phyloP scores from a whole-genome alignment of 1,140 invertebrate species.

The Heterodera schachtii region DNA sequence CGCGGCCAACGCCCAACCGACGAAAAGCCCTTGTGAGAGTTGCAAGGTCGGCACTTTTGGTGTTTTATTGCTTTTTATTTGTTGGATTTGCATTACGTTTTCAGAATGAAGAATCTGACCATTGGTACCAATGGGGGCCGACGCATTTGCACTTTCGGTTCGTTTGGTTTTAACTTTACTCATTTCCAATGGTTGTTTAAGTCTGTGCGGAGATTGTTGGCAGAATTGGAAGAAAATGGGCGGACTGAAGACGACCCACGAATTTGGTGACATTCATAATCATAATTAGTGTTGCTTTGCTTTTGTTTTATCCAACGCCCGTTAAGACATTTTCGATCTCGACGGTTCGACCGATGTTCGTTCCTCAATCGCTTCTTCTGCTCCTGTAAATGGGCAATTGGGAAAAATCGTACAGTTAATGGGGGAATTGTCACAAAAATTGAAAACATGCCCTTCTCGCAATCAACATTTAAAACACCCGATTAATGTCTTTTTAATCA shows the following conservation, averaged over 20 bases:
- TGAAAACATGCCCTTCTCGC: too few species aligned
- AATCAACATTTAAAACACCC: slow-evolving; percentile 4
- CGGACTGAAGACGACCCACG: slow-evolving; percentile 77
- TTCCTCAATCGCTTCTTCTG: neutral
- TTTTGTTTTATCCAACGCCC: slow-evolving; percentile 18
- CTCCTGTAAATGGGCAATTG: too few species aligned
- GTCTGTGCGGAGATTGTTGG: slow-evolving; percentile 91
- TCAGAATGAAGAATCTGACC: slow-evolving; percentile 73
- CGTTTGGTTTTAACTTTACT: neutral
- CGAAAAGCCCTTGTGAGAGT: slow-evolving; percentile 44
- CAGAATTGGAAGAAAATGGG: slow-evolving; percentile 98
- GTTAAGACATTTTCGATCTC: slow-evolving; percentile 38
- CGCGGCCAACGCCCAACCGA: slow-evolving; percentile 32
- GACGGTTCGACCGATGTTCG: slow-evolving; percentile 21
- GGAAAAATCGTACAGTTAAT: neutral
- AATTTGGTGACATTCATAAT: slow-evolving; percentile 41
- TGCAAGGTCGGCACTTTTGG: slow-evolving; percentile 31
- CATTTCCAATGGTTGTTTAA: slow-evolving; percentile 68
- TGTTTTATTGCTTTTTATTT: too few species aligned
- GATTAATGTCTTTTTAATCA: too few species aligned
- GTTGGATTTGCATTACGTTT: neutral
- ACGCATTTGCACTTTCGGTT: slow-evolving; percentile 74
- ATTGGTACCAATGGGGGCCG: slow-evolving; percentile 96
- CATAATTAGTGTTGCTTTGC: neutral
- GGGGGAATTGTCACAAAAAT: neutral